Percentiles rank a stretch among this genome's conserved stretches.
phyloP scores from a whole-genome alignment of 2,888 invertebrate species.

The Caenorhabditis sp. region DNA sequence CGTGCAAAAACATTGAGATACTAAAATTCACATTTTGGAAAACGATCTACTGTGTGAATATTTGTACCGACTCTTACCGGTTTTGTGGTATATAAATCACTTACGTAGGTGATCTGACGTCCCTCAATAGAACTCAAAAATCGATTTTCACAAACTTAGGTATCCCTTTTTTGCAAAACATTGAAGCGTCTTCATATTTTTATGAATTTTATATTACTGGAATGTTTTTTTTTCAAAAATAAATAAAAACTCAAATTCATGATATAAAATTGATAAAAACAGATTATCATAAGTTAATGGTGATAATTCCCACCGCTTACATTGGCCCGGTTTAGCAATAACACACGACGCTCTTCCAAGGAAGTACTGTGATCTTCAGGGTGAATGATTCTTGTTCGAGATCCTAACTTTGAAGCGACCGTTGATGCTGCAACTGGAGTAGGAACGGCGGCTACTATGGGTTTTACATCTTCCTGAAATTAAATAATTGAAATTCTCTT shows the following conservation, averaged over 20 bases:
- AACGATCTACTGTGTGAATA: too few species aligned
- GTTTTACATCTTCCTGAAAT: too few species aligned
- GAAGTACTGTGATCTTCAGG: constrained; percentile 88
- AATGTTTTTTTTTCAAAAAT: not conserved
- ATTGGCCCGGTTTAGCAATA: constrained; percentile 9
- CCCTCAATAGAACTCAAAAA: too few species aligned
- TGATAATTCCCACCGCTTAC: not conserved
- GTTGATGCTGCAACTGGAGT: constrained; percentile 10
- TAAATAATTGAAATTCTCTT: not conserved
- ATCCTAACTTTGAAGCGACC: constrained; percentile 47
- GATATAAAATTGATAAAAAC: constrained; percentile 1
- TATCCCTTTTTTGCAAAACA: too few species aligned
- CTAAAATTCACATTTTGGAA: too few species aligned
- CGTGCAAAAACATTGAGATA: too few species aligned
- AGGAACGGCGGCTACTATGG: not conserved
- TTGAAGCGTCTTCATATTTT: not conserved
- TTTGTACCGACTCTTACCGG: too few species aligned
- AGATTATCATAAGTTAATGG: not conserved
- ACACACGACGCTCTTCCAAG: constrained; percentile 72
- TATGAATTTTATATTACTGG: too few species aligned
- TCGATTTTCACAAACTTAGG: too few species aligned
- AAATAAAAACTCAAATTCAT: not conserved
- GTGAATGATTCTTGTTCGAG: constrained; percentile 81
- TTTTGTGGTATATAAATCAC: too few species aligned
- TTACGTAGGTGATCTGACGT: too few species aligned